phyloP scores from a whole-genome alignment of 1,140 invertebrate species.

The Nasonia longicornis region DNA sequence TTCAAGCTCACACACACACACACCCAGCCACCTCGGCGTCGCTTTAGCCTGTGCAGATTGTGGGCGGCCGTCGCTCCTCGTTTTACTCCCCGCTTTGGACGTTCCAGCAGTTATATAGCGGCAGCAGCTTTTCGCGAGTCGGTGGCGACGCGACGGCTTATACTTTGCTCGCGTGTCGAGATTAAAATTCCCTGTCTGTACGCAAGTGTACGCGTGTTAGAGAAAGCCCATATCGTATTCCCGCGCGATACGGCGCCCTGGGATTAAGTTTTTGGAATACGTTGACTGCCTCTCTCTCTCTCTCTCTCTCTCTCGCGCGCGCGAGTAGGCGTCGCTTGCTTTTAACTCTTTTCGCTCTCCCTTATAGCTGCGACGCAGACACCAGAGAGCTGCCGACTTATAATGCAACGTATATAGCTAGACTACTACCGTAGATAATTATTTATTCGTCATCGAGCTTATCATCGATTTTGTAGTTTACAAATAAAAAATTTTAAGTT shows the following conservation, averaged over 20 bases:
- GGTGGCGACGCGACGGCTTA: conserved; percentile 7
- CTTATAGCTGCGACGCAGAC: background rate
- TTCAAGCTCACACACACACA: no score
- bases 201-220: conserved; percentile 23
- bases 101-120: no score
- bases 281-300: background rate
- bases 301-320: no score
- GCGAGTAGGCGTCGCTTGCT: background rate
- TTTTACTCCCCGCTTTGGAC: no score
- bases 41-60: background rate
- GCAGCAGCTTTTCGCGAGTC: no score
- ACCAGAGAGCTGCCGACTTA: no score
- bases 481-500: no score
- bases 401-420: no score
- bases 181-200: conserved; percentile 37
- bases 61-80: background rate
- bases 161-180: conserved; percentile 23
- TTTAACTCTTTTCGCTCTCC: background rate
- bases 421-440: no score
- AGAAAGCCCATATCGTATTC: conserved; percentile 21
- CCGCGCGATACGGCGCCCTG: conserved; percentile 11
- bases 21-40: no score
- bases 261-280: conserved; percentile 37
- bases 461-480: no score
- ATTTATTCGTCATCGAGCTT: no score